Base-by-base conservation (phyloP, 2,888 invertebrate genomes). In the Stenchaetothrips biformis region DNA sequence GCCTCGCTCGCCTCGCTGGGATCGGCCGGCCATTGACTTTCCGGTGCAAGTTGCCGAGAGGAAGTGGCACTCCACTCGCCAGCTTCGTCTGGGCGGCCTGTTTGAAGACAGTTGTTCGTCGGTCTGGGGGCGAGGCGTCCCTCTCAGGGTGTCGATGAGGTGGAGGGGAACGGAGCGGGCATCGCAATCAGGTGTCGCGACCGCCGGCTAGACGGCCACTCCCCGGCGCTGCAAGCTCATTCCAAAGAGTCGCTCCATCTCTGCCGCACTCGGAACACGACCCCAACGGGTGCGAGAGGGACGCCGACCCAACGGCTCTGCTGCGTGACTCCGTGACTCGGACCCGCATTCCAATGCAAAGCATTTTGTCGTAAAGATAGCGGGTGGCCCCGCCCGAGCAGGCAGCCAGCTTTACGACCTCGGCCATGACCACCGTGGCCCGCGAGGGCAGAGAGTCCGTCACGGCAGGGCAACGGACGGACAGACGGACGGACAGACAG, bases 301-400 rank as follows among this genome's bases (percentile, higher is more conserved):
- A 37, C 37, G n/a, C 62, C 62, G 9, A 67, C 21, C 2, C 67
- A 67, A 9, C 53, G 53, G 53, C 6, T 16, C 53, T 18, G 67
- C 67, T 37, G 37, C 37, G 37, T 37, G 37, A 37, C 37, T 37
- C 37, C 37, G 37, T 37, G 37, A 37, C 37, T 37, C 37, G 37
- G 37, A 37, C 37, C 37, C 11, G 21, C 67, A 74, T 74, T 74
- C 67, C 67, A 7, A 74, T 74, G 67, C 67, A 74, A 74, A 74
- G 67, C 67, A 74, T 21, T 74, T 74, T 74, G 67, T 74, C 67
- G 67, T 74, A 74, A 74, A 74, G 67, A 74, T 74, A 74, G 67
- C 67, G 67, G 37, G 4, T 11, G 25, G 21, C 67, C 67, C 25
- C 67, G 21, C 67, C 37, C 67, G 67, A 21, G 67, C 67, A 9